These are phyloP conservation scores for Macrobrachium nipponense DNA, from an alignment of 1,140 invertebrate genomes.

Conservation along the genomic window DNA sequence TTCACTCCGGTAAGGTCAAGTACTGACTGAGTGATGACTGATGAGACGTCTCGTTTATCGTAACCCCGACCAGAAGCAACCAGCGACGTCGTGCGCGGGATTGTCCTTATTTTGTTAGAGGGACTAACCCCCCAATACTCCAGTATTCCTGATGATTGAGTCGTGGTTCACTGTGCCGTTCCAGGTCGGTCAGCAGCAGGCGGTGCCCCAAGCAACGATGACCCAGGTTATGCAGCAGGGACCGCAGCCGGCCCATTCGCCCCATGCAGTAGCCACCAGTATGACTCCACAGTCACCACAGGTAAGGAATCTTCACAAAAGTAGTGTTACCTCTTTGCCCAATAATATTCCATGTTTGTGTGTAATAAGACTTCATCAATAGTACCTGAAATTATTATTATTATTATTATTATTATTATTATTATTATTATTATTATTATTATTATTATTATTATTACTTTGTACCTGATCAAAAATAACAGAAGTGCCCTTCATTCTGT, in stretches of 20 bases:
- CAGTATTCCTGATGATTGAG: neutral
- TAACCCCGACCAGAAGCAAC: too few species aligned
- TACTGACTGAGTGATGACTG: too few species aligned
- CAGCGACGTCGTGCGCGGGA: too few species aligned
- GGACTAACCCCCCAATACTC: neutral
- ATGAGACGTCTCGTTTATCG: too few species aligned
- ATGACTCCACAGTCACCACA: conserved; percentile 49
- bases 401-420: conserved; percentile 28
- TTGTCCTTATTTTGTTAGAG: too few species aligned
- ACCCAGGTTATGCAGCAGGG: conserved; percentile 53
- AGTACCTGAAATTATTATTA: neutral
- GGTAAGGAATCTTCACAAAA: conserved; percentile 2
- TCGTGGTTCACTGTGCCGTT: neutral
- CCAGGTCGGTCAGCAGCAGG: conserved; percentile 37
- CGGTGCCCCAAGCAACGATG: conserved; percentile 37
- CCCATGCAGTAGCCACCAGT: conserved; percentile 44
- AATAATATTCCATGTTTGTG: too few species aligned
- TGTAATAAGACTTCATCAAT: neutral
- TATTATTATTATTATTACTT: neutral
- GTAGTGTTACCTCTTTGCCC: neutral
- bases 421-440: conserved; percentile 25
- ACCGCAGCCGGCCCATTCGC: conserved; percentile 46
- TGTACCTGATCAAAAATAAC: neutral
- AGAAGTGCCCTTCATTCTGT: too few species aligned
- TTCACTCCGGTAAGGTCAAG: too few species aligned